Conservation (phyloP, 1,140 invertebrate genomes). For the Octopus bimaculoides region DNA sequence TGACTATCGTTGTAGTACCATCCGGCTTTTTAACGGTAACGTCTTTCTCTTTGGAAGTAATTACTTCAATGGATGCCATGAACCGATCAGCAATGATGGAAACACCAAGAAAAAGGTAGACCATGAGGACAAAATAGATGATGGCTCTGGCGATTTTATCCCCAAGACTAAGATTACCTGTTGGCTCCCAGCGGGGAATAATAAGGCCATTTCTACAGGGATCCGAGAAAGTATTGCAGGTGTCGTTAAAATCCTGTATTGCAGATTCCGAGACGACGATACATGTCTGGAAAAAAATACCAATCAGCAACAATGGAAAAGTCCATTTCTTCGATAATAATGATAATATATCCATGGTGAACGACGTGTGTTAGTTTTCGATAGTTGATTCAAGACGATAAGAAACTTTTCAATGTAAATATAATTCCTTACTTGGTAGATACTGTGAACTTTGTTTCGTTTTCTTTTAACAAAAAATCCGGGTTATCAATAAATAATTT, state of each 20-base stretch:
- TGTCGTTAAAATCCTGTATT: neutral
- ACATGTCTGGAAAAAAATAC: conserved; percentile 15
- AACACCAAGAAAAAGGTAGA: conserved; percentile 97
- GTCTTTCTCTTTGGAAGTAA: conserved; percentile 94
- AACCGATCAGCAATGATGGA: conserved; percentile 98
- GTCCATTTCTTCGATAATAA: conserved; percentile 6
- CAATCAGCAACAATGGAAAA: conserved; percentile 12
- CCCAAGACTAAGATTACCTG: conserved; percentile 64
- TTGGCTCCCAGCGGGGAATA: conserved; percentile 64
- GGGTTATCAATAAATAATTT: too few relatives aligned
- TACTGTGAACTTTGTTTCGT: neutral
- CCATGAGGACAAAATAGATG: conserved; percentile 84
- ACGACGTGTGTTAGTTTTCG: neutral
- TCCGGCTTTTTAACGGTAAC: conserved; percentile 76
- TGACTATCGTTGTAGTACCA: conserved; percentile 83
- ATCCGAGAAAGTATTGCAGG: conserved; percentile 27
- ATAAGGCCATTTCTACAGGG: conserved; percentile 50
- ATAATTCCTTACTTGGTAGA: neutral
- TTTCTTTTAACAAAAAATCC: too few relatives aligned
- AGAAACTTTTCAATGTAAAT: neutral
- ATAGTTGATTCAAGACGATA: neutral
- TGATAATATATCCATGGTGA: neutral
- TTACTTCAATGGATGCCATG: conserved; percentile 99
- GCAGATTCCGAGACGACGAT: conserved; percentile 3
- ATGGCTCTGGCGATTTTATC: conserved; percentile 78